Evolutionary conservation across 2,888 invertebrate genomes (phyloP).

Genomic region (Drosophila gaucha): DNA sequence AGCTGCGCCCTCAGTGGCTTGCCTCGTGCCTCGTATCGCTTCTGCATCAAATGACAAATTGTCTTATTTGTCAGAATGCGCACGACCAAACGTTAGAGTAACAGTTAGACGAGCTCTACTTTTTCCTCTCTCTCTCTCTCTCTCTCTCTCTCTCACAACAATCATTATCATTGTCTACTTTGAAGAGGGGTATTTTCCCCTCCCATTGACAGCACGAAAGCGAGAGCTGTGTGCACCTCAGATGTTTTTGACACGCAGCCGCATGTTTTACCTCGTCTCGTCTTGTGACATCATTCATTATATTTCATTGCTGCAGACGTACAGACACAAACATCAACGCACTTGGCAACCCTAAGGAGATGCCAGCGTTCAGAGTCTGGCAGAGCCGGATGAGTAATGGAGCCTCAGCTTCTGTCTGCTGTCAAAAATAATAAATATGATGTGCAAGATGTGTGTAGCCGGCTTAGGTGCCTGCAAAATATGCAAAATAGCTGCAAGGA

Average conservation of each 20-base stretch:
- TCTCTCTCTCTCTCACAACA: conserved; percentile 25
- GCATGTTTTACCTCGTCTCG: conserved; percentile 35
- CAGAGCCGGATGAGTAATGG: conserved; percentile 65
- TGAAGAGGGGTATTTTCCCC: conserved; percentile 35
- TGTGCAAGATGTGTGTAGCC: conserved; percentile 15
- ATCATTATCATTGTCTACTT: conserved; percentile 78
- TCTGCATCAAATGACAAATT: conserved; percentile 78
- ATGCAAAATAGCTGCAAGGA: conserved; percentile 1
- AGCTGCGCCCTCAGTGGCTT: conserved; percentile 10
- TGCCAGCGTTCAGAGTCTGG: conserved; percentile 1
- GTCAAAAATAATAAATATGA: conserved; percentile 39
- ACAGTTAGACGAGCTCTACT: conserved; percentile 13
- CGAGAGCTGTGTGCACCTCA: conserved; percentile 36
- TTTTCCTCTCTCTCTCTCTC: neutral
- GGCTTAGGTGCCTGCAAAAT: conserved; percentile 9
- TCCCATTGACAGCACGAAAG: conserved; percentile 43
- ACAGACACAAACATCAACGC: conserved; percentile 57
- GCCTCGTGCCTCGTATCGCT: conserved; percentile 46
- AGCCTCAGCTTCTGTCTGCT: conserved; percentile 26
- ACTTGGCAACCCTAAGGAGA: conserved; percentile 35
- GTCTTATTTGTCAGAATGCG: conserved; percentile 70
- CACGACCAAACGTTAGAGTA: conserved; percentile 21
- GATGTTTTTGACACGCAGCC: conserved; percentile 69
- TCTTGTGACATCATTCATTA: conserved; percentile 73
- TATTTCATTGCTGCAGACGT: conserved; percentile 61